Base-by-base conservation (phyloP, 2,888 invertebrate species). In the Lamproptera curius region DNA sequence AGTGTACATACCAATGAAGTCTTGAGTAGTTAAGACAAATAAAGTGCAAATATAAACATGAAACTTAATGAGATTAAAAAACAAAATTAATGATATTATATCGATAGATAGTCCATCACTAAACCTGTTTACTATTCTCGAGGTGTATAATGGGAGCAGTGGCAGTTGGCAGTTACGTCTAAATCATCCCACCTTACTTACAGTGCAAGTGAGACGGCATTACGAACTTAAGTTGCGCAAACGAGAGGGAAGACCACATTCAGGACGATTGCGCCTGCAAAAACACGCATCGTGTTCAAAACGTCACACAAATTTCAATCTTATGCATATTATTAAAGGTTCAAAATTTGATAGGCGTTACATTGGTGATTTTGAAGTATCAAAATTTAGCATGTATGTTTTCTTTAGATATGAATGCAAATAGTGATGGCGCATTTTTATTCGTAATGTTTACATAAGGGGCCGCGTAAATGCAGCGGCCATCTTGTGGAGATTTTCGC, bases 401-500 rank as follows among this genome's bases (percentile, higher is more conserved):
- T 85, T 82, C 86, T 84, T 83, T 85, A 78, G 84, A 85, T 87
- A 86, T 86, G 83, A 87, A 87, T 87, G 85, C 84, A 86, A 87
- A 86, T 86, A 85, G 84, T 84, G 78, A 86, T 85, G 86, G 87
- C 83, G 84, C 74, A 82, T 85, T 85, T 87, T 86, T 87, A 85
- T 84, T 79, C 67, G 62, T 63, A 77, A 81, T 85, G 84, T 86
- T 86, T 86, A 87, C 75, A 83, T 87, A 86, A 85, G 83, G 85
- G 84, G 68, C 61, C 65, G 60, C 60, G 74, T 70, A 77, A 76
- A 75, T 72, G 68, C 64, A 67, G 65, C 52, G 81, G 87, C 87
- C 87, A 85, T 86, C 74, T 85, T 86, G 83, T 60, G 73, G 80
- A 82, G 82, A 58, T 70, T 67, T 61, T 61, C 61, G 64, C 61